These are phyloP conservation scores for Hippoglossus hippoglossus DNA, from an alignment of 2,797 vertebrate species.

Conservation along the genomic window DNA sequence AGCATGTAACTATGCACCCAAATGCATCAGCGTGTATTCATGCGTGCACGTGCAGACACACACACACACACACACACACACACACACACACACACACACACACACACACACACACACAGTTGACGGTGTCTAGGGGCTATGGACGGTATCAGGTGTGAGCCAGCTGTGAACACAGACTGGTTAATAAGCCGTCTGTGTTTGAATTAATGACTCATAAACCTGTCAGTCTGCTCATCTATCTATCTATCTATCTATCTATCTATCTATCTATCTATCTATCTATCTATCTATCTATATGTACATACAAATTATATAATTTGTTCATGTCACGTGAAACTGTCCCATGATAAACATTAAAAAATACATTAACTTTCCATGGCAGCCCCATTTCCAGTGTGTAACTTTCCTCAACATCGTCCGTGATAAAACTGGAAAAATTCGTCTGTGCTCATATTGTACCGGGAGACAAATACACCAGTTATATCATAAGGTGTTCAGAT, in stretches of 20 bases:
- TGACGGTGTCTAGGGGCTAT: slow-evolving; percentile 60
- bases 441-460: slow-evolving; percentile 11
- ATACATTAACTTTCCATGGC: neutral
- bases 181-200: slow-evolving; percentile 80
- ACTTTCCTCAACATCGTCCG: neutral
- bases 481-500: slow-evolving; percentile 20
- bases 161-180: slow-evolving; percentile 78
- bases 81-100: slow-evolving; percentile 7
- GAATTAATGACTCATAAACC: slow-evolving; percentile 81
- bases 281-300: too few species aligned
- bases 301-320: neutral
- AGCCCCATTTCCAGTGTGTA: neutral
- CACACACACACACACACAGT: slow-evolving; percentile 17
- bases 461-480: slow-evolving; percentile 17
- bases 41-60: slow-evolving; percentile 11
- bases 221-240: slow-evolving; percentile 55
- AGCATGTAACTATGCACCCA: slow-evolving; percentile 3
- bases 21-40: slow-evolving; percentile 14
- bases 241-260: slow-evolving; percentile 38
- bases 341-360: neutral
- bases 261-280: too few species aligned
- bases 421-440: slow-evolving; percentile 7
- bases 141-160: slow-evolving; percentile 77
- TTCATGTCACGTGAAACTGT: neutral
- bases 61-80: slow-evolving; percentile 6